These are phyloP conservation scores for Lepilemur ruficaudatus DNA, from an alignment of 2,797 vertebrate genomes.

Conservation along the genomic window DNA sequence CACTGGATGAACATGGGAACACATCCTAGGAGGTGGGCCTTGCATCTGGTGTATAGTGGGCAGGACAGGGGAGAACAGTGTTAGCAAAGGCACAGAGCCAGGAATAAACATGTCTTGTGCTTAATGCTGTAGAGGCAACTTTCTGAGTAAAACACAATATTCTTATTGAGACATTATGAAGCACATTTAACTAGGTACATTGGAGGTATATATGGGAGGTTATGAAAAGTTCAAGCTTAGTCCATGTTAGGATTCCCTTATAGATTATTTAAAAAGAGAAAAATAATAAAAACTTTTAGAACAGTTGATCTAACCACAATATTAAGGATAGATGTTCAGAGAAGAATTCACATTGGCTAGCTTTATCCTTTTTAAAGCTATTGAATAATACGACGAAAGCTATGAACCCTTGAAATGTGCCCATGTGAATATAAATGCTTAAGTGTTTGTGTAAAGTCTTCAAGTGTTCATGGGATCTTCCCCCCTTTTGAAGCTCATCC, in stretches of 20 bases:
- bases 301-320: background rate
- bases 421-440: background rate
- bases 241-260: background rate
- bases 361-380: background rate
- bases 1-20: background rate
- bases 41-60: background rate
- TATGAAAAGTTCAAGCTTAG: background rate
- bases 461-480: background rate
- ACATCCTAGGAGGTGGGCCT: background rate
- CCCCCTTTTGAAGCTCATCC: background rate
- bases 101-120: background rate
- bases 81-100: background rate
- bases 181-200: background rate
- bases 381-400: background rate
- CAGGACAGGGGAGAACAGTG: background rate
- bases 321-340: background rate
- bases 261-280: constrained; percentile 30
- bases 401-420: background rate
- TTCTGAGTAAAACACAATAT: background rate
- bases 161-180: background rate
- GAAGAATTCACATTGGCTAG: background rate
- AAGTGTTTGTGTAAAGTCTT: background rate
- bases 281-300: background rate
- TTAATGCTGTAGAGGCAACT: background rate
- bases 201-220: background rate